These are phyloP conservation scores for Vanacampus margaritifer DNA, from an alignment of 2,113 vertebrate species.

Conservation along the genomic window DNA sequence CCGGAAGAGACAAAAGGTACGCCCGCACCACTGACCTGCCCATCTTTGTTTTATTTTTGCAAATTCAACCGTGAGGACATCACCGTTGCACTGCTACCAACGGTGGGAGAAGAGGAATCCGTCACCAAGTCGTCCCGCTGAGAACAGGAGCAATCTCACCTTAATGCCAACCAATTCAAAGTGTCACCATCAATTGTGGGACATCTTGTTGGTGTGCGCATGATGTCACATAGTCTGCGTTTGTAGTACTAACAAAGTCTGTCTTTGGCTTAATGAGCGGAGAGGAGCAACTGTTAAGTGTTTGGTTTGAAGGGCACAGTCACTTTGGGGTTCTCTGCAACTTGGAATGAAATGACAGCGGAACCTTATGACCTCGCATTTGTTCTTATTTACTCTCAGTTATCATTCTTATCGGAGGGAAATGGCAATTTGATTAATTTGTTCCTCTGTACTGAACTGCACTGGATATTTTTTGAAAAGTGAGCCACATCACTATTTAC, in stretches of 20 bases:
- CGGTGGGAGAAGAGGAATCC: background rate
- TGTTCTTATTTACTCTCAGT: background rate
- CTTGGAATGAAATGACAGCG: background rate
- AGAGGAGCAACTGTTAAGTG: slow-evolving; percentile 32
- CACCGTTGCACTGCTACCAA: background rate
- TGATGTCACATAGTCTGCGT: slow-evolving; percentile 54
- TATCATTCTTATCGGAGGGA: background rate
- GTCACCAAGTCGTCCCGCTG: background rate
- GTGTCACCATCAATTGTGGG: slow-evolving; percentile 68
- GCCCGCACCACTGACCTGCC: background rate
- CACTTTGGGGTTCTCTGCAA: slow-evolving; percentile 10
- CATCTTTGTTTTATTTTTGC: background rate
- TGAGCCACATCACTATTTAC: background rate
- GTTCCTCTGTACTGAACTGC: background rate
- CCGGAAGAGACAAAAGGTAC: slow-evolving; percentile 78
- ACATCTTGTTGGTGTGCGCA: slow-evolving; percentile 46
- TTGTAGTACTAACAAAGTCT: slow-evolving; percentile 45
- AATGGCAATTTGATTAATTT: background rate
- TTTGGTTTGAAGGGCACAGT: slow-evolving; percentile 47
- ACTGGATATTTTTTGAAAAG: background rate
- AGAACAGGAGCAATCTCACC: slow-evolving; percentile 43
- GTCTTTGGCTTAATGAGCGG: slow-evolving; percentile 18
- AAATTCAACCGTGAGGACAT: slow-evolving; percentile 11
- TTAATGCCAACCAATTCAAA: slow-evolving; percentile 62
- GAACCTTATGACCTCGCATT: background rate